Percentiles rank a stretch among this genome's conserved stretches.
Conservation (phyloP, 1,140 invertebrate species). For the Rhizoglyphus robini region DNA sequence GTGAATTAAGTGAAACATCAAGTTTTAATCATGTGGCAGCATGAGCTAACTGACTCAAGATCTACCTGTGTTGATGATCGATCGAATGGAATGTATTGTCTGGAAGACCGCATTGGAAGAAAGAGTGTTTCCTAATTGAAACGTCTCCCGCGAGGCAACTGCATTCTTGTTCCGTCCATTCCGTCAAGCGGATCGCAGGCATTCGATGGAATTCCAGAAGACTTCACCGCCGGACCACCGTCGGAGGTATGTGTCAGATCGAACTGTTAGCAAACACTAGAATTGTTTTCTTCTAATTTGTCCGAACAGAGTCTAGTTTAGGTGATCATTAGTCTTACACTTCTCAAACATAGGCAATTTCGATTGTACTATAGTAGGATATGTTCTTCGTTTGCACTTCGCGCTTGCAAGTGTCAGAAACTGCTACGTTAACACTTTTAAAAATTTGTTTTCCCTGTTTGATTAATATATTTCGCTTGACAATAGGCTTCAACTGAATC, state of each 20-base stretch:
- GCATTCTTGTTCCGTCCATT: no score
- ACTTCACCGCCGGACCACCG: neutral
- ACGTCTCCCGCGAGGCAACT: no score
- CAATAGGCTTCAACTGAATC: neutral
- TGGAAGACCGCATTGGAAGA: neutral
- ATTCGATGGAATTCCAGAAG: neutral
- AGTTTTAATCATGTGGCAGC: no score
- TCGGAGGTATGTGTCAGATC: no score
- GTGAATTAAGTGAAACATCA: no score
- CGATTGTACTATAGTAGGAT: neutral
- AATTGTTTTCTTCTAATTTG: neutral
- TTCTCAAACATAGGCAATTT: neutral
- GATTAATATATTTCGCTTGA: slow-evolving; percentile 11
- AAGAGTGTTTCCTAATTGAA: neutral
- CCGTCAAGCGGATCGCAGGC: no score
- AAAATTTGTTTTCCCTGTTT: slow-evolving; percentile 1
- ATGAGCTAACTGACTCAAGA: no score
- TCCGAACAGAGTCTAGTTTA: neutral
- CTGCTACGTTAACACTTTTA: slow-evolving; percentile 6
- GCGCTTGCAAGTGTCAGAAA: neutral
- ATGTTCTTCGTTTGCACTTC: neutral
- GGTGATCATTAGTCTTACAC: slow-evolving; percentile 9
- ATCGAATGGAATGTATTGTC: neutral
- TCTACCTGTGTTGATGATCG: neutral
- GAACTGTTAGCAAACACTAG: no score